Percentiles rank a stretch among this genome's conserved stretches.
Evolutionary conservation across 2,113 vertebrate genomes (phyloP).

Genomic region (Saguinus imperator): DNA sequence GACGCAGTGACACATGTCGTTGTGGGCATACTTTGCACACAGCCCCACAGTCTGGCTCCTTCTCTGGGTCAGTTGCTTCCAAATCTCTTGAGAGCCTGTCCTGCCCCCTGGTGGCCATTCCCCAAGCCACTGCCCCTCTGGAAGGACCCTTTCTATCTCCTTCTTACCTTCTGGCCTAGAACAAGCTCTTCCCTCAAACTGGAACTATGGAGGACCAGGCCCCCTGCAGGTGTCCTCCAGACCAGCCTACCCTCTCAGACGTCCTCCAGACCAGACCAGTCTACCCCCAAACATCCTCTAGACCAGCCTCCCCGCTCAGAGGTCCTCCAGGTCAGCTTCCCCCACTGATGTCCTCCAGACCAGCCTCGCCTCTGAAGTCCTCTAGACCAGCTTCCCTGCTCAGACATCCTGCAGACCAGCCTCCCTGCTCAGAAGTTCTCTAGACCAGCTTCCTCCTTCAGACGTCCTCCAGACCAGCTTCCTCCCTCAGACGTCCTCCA

Average conservation of each 20-base stretch:
- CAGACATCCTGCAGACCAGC: not conserved
- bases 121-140: conserved; percentile 7
- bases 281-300: too few species aligned
- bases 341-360: too few species aligned
- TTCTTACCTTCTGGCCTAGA: not conserved
- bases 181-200: not conserved
- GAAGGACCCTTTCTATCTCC: not conserved
- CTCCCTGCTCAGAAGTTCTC: not conserved
- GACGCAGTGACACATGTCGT: not conserved
- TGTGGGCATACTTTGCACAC: not conserved
- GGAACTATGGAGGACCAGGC: not conserved
- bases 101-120: conserved; percentile 78
- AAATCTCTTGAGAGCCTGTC: conserved; percentile 61
- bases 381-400: not conserved
- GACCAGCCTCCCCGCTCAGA: too few species aligned
- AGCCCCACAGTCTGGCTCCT: not conserved
- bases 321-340: too few species aligned
- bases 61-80: conserved; percentile 3
- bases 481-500: not conserved
- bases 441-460: too few species aligned
- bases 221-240: not conserved
- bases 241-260: too few species aligned
- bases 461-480: not conserved
- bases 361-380: not conserved
- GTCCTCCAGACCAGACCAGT: too few species aligned